Evolutionary conservation across 2,113 vertebrate species (phyloP).

Genomic region (Protobothrops mucrosquamatus): DNA sequence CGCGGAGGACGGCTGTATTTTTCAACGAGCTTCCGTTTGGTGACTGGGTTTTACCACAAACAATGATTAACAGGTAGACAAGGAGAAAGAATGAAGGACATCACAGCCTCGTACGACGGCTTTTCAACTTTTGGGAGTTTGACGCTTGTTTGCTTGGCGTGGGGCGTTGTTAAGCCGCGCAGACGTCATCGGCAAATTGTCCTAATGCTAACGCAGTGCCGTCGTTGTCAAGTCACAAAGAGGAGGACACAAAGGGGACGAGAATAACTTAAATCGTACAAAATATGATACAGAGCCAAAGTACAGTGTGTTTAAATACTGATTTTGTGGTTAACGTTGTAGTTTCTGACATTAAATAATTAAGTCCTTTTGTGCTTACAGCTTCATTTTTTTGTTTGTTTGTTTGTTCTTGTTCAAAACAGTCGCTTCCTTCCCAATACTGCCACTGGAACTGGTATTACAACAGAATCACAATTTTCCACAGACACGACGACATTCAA

Average conservation of each 20-base stretch:
- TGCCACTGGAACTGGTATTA: constrained; percentile 80
- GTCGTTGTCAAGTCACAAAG: constrained; percentile 59
- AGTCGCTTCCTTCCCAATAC: constrained; percentile 79
- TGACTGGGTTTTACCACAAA: constrained; percentile 63
- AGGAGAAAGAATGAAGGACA: constrained; percentile 68
- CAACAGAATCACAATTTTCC: constrained; percentile 78
- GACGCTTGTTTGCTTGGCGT: constrained; percentile 60
- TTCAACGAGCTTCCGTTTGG: constrained; percentile 60
- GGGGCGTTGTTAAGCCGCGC: constrained; percentile 63
- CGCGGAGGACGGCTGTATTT: constrained; percentile 65
- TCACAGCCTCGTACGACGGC: constrained; percentile 67
- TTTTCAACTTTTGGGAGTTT: constrained; percentile 60
- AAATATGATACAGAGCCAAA: constrained; percentile 75
- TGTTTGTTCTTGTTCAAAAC: constrained; percentile 66
- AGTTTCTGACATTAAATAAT: constrained; percentile 68
- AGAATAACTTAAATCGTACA: constrained; percentile 78
- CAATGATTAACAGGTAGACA: constrained; percentile 72
- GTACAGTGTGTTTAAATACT: constrained; percentile 78
- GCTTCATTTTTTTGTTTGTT: neutral
- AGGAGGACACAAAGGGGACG: constrained; percentile 69
- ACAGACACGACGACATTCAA: constrained; percentile 76
- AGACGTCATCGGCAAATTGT: constrained; percentile 76
- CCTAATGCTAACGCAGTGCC: constrained; percentile 70
- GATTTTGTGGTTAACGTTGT: constrained; percentile 67
- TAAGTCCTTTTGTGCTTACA: constrained; percentile 78